phyloP scores from a whole-genome alignment of 2,797 vertebrate genomes.

The Lepus oiostolus region DNA sequence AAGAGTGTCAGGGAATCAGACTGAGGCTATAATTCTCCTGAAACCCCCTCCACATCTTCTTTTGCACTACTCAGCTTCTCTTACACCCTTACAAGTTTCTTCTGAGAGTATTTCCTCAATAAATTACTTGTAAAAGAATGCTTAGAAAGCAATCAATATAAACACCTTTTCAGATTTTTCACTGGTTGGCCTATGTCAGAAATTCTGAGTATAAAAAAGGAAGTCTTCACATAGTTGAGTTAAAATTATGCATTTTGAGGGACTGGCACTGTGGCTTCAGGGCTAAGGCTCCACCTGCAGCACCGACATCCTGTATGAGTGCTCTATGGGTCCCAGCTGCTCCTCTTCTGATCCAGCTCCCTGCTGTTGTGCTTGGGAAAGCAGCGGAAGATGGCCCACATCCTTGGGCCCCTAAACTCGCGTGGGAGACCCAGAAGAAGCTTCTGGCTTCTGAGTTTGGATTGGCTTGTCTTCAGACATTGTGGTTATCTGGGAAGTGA shows the following conservation, averaged over 20 bases:
- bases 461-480: too few species aligned
- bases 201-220: constrained; percentile 21
- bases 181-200: background rate
- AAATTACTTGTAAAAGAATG: background rate
- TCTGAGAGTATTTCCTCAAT: background rate
- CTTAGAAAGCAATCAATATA: background rate
- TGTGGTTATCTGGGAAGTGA: too few species aligned
- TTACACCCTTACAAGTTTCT: background rate
- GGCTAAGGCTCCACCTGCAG: too few species aligned
- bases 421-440: too few species aligned
- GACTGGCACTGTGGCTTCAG: too few species aligned
- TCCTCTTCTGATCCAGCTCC: too few species aligned
- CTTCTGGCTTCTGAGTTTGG: too few species aligned
- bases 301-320: too few species aligned
- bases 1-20: background rate
- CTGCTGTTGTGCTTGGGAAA: too few species aligned
- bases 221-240: background rate
- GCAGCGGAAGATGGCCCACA: too few species aligned
- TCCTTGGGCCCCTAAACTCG: too few species aligned
- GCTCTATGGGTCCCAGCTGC: too few species aligned
- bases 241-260: background rate
- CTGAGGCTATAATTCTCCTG: background rate
- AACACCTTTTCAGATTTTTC: background rate
- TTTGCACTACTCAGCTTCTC: background rate
- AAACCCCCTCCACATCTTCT: background rate